Percentiles rank a stretch among this genome's conserved stretches.
Conservation (phyloP, 2,797 vertebrate genomes). For the Chiroxiphia lanceolata region DNA sequence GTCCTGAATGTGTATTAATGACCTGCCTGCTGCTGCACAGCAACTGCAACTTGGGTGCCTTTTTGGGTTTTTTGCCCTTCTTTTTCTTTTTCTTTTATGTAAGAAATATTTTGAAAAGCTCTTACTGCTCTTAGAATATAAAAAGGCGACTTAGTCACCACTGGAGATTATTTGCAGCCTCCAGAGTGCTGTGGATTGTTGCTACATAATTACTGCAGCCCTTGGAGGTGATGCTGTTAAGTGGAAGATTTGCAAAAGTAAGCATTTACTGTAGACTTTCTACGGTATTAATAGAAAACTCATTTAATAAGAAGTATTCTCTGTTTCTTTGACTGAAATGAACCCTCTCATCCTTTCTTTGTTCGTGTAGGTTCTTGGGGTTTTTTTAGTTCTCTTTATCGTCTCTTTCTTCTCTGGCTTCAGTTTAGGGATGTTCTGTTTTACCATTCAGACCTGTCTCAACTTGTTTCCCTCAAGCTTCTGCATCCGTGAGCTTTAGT, state of each 20-base stretch:
- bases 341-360: not conserved
- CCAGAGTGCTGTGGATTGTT: not conserved
- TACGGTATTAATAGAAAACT: not conserved
- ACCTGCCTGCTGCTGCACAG: not conserved
- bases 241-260: constrained; percentile 11
- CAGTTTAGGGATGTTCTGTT: not conserved
- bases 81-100: not conserved
- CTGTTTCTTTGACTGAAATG: not conserved
- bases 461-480: not conserved
- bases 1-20: constrained; percentile 52
- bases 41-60: not conserved
- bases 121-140: constrained; percentile 2
- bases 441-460: not conserved
- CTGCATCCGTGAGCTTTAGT: not conserved
- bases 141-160: not conserved
- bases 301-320: not conserved
- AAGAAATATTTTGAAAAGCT: constrained; percentile 23
- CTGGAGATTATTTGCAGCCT: constrained; percentile 13
- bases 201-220: constrained; percentile 18
- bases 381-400: not conserved
- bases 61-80: not conserved
- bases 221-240: not conserved
- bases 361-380: not conserved
- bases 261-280: not conserved
- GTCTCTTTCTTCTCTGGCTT: not conserved